Evolutionary conservation across 2,888 invertebrate genomes (phyloP).

Genomic region (Leptothorax acervorum): DNA sequence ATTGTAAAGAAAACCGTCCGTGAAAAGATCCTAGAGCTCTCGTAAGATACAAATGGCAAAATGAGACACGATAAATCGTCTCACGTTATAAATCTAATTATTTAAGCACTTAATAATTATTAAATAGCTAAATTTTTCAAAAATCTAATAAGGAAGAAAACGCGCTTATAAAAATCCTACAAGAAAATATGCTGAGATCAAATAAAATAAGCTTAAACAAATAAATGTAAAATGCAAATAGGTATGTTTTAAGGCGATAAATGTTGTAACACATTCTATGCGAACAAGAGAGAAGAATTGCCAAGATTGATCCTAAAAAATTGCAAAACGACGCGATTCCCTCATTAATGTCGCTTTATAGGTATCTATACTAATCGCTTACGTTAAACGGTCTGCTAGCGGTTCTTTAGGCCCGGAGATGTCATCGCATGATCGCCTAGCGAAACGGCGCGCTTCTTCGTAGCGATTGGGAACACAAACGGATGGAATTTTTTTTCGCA

Average conservation of each 20-base stretch:
- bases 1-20: background rate
- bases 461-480: slow-evolving; percentile 53
- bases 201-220: background rate
- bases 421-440: slow-evolving; percentile 6
- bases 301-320: background rate
- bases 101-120: background rate
- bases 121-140: background rate
- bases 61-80: background rate
- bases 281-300: background rate
- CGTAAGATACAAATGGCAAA: background rate
- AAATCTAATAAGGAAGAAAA: background rate
- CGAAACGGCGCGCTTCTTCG: slow-evolving; percentile 24
- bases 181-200: background rate
- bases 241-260: background rate
- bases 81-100: background rate
- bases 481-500: slow-evolving; percentile 39
- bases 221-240: background rate
- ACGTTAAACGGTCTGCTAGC: background rate
- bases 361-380: background rate
- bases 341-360: slow-evolving; percentile 4
- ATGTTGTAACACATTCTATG: background rate
- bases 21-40: background rate
- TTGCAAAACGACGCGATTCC: background rate
- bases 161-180: background rate
- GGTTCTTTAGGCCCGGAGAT: background rate